phyloP scores from a whole-genome alignment of 2,888 invertebrate species.

The Acanthosepion esculentum region DNA sequence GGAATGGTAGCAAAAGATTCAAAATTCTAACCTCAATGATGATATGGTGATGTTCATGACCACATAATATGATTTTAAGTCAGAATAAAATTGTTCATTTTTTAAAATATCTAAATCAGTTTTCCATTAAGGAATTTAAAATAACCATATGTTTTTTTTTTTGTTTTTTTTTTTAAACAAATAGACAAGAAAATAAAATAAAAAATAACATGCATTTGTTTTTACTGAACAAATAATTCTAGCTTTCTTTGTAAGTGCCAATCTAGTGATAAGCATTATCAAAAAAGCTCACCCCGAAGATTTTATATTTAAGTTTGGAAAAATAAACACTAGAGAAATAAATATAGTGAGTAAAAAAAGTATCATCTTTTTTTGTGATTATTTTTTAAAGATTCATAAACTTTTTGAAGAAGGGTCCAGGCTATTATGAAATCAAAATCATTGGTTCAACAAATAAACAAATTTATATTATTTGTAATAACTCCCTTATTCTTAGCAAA shows the following conservation, averaged over 20 bases:
- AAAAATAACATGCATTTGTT: too few species aligned
- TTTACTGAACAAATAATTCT: too few species aligned
- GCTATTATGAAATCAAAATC: too few species aligned
- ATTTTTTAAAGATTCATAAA: not conserved
- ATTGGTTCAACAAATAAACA: too few species aligned
- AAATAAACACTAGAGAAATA: too few species aligned
- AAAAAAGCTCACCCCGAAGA: too few species aligned
- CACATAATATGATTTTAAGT: not conserved
- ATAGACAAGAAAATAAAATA: not conserved
- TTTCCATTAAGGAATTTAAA: not conserved
- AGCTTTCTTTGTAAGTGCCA: too few species aligned
- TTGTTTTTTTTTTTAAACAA: not conserved
- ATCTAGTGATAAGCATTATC: too few species aligned
- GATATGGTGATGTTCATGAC: not conserved
- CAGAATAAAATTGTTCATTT: not conserved
- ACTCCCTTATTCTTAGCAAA: not conserved
- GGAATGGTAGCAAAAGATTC: not conserved
- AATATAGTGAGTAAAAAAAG: too few species aligned
- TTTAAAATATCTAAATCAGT: not conserved
- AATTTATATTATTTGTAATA: not conserved
- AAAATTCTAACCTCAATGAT: not conserved
- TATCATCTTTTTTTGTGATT: not conserved
- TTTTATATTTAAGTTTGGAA: too few species aligned
- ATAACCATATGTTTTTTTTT: not conserved
- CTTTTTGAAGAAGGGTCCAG: too few species aligned